Evolutionary conservation across 2,888 invertebrate genomes (phyloP).

Genomic region (Lasioglossum leucozonium): DNA sequence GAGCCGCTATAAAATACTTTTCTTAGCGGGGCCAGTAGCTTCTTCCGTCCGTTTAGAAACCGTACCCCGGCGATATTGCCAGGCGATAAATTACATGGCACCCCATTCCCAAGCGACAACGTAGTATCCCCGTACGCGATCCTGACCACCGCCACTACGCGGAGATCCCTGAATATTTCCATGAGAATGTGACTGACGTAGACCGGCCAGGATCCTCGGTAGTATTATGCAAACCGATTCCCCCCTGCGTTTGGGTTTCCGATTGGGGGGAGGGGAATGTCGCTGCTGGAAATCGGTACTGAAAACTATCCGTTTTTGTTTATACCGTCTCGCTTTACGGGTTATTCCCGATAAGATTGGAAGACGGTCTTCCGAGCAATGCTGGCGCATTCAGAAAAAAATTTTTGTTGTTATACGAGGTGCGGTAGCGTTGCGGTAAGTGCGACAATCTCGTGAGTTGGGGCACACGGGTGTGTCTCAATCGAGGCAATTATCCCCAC

Average conservation of each 20-base stretch:
- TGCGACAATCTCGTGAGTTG: too few relatives aligned
- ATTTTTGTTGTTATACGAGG: too few relatives aligned
- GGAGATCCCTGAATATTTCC: conserved; percentile 62
- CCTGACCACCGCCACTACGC: conserved; percentile 42
- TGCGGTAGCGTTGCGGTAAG: too few relatives aligned
- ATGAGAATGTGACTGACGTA: conserved; percentile 49
- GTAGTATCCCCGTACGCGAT: conserved; percentile 32
- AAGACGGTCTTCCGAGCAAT: too few relatives aligned
- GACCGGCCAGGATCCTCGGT: conserved; percentile 14
- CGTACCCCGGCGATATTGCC: conserved; percentile 64
- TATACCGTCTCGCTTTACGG: not conserved
- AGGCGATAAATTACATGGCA: conserved; percentile 65
- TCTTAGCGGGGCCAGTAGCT: conserved; percentile 21
- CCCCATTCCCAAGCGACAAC: conserved; percentile 15
- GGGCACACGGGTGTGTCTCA: too few relatives aligned
- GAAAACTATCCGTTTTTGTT: not conserved
- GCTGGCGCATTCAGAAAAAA: too few relatives aligned
- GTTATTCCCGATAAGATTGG: not conserved
- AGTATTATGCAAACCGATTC: conserved; percentile 26
- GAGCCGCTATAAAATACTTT: conserved; percentile 59
- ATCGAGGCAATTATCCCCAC: too few relatives aligned
- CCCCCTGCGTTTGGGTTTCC: conserved; percentile 11
- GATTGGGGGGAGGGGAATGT: not conserved
- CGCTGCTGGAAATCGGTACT: not conserved
- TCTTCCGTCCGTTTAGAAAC: conserved; percentile 34